Percentiles rank a stretch among this genome's conserved stretches.
Evolutionary conservation across 2,113 vertebrate species (phyloP).

Genomic region (Nesogale talazaci): DNA sequence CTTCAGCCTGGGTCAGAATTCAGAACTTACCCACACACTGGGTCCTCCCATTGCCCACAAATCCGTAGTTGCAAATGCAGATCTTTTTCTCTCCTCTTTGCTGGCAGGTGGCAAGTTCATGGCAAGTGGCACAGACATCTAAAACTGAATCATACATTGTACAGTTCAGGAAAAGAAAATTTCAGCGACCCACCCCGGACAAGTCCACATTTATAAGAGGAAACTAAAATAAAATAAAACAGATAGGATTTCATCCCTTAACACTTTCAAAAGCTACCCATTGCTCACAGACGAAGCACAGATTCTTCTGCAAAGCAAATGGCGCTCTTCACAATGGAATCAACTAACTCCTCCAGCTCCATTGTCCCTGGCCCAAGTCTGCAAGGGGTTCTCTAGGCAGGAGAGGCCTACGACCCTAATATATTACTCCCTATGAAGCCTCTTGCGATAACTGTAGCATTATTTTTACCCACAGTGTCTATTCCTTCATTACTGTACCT

Average conservation of each 20-base stretch:
- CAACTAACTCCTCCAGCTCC: neutral
- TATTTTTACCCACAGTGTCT: neutral
- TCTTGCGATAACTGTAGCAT: fast-evolving
- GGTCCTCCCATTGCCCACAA: conserved; percentile 94
- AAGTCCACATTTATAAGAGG: neutral
- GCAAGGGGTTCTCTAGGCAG: neutral
- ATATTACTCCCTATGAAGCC: neutral
- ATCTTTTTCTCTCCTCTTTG: conserved; percentile 88
- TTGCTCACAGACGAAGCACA: neutral
- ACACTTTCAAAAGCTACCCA: neutral
- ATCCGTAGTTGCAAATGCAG: conserved; percentile 96
- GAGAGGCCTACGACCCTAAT: neutral
- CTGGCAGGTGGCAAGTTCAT: conserved; percentile 91
- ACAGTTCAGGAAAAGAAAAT: conserved; percentile 71
- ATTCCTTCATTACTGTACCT: neutral
- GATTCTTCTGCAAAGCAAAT: neutral
- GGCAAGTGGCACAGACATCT: conserved; percentile 93
- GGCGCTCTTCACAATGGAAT: neutral
- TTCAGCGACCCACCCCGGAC: neutral
- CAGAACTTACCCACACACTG: conserved; percentile 90
- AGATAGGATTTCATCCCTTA: neutral
- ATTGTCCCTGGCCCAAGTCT: neutral
- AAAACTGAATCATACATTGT: conserved; percentile 51
- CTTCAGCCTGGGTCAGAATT: neutral
- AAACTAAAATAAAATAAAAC: conserved; percentile 11